Evolutionary conservation across 2,888 invertebrate species (phyloP), one percentile per base, ranked within the genome.

Genomic region (Drosophila koepferae): DNA sequence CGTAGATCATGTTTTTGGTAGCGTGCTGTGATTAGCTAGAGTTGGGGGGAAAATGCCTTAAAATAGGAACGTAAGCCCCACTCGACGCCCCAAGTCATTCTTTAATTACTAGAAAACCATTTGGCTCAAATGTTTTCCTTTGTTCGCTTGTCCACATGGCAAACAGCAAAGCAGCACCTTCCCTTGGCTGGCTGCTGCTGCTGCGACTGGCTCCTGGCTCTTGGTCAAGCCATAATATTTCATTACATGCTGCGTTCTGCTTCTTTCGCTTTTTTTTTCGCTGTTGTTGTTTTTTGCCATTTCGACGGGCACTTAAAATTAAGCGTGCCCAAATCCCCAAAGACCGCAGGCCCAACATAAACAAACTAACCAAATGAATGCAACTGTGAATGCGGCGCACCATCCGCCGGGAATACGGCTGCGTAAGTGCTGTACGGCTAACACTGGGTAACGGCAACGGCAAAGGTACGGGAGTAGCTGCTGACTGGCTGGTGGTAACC

Each of bases 291-390:
- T 54, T 60, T 71, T 82, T 75, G 89, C 89, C 90, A 90, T 90
- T 90, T 91, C 74, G 79, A 77, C 88, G 74, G 79, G 86, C 91
- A 91, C 91, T 91, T 92, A 91, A 91, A 91, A 91, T 92, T 90
- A 91, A 90, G 91, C 87, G 87, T 88, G 86, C 73, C 64, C 86
- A 91, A 91, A 90, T 91, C 91, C 92, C 86, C 82, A 86, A 89
- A 82, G 89, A 89, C 85, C 87, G 65, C 74, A 85, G 89, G 85
- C 74, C 89, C 81, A 84, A 86, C 86, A 90, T 84, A 86, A 91
- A 89, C 91, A 91, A 90, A 87, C 89, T 81, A 89, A 88, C 84
- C 76, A 82, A 84, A 86, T 87, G 85, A 85, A 89, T 88, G 81
- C 86, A 86, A 61, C 76, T 75, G 48, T 62, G 70, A 71, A 73